phyloP scores from a whole-genome alignment of 2,113 vertebrate species.

The Papio anubis region DNA sequence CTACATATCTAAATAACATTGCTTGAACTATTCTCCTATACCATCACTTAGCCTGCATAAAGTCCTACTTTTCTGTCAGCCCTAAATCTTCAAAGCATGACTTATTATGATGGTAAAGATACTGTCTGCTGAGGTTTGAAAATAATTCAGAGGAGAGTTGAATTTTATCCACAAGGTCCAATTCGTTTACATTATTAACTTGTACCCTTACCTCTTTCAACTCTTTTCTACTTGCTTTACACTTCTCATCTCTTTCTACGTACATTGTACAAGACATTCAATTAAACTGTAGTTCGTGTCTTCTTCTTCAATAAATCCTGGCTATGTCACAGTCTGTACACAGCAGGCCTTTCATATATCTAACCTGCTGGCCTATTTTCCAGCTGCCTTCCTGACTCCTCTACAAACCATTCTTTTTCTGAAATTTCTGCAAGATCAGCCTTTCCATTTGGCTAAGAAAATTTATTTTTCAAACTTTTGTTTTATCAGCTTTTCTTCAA shows the following conservation, averaged over 20 bases:
- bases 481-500: constrained; percentile 16
- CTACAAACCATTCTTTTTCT: constrained; percentile 20
- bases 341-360: not conserved
- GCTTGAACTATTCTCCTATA: not conserved
- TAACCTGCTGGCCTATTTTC: not conserved
- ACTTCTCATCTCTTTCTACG: constrained; percentile 19
- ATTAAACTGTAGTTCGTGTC: not conserved
- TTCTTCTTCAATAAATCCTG: constrained; percentile 13
- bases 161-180: not conserved
- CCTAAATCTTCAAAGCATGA: not conserved
- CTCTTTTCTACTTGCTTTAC: not conserved
- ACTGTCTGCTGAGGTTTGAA: not conserved
- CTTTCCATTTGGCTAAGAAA: constrained; percentile 22
- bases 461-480: constrained; percentile 37
- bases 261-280: not conserved
- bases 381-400: not conserved
- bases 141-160: not conserved
- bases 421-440: constrained; percentile 33
- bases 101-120: not conserved
- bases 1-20: constrained; percentile 31
- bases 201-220: not conserved
- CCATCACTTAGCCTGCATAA: not conserved
- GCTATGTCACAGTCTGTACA: not conserved
- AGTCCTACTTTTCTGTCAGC: not conserved
- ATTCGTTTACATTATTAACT: not conserved